Conservation (phyloP, 2,797 vertebrate species). For the Microhierax caerulescens region DNA sequence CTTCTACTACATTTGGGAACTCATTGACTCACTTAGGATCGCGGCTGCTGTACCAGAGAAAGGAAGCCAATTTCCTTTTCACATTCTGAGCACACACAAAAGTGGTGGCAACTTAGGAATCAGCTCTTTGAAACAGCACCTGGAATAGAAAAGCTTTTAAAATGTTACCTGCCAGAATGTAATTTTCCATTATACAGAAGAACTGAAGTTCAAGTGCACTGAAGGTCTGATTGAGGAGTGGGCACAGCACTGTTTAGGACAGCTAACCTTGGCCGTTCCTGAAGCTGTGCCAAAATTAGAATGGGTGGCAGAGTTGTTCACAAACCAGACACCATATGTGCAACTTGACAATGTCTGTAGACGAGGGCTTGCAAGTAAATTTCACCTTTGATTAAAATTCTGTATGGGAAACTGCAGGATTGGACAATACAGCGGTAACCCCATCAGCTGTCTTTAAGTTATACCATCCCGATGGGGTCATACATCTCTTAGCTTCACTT, state of each 20-base stretch:
- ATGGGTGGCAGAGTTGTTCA: neutral
- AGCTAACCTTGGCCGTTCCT: neutral
- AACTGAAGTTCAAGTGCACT: neutral
- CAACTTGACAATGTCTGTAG: neutral
- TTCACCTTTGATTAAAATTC: neutral
- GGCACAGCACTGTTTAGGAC: neutral
- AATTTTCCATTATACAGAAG: neutral
- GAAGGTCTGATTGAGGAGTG: neutral
- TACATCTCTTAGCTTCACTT: neutral
- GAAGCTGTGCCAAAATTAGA: neutral
- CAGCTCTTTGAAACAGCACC: neutral
- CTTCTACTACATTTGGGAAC: neutral
- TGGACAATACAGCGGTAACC: neutral
- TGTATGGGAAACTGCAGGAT: neutral
- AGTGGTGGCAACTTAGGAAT: neutral
- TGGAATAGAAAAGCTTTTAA: neutral
- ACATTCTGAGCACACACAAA: neutral
- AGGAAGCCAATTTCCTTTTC: conserved; percentile 16
- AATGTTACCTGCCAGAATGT: neutral
- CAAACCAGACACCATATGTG: neutral
- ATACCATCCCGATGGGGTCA: neutral
- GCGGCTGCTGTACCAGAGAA: neutral
- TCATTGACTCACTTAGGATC: neutral
- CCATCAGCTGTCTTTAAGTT: neutral
- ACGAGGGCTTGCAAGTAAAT: neutral